Conservation (phyloP, 2,888 invertebrate species). For the Dione juno region DNA sequence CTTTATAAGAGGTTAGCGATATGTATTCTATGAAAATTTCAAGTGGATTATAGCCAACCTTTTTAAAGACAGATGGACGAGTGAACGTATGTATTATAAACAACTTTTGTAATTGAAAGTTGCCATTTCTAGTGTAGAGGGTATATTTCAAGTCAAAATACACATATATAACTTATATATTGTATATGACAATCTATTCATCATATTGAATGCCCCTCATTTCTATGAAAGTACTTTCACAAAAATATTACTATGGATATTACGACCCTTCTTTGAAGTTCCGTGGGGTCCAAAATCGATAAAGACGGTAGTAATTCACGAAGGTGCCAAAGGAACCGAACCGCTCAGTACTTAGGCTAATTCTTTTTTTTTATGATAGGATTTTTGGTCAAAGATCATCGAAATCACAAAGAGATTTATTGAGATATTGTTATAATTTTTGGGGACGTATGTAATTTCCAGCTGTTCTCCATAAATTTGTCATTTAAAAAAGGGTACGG, state of each 20-base stretch:
- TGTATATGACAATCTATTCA: background rate
- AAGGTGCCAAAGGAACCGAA: slow-evolving; percentile 3
- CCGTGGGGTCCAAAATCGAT: slow-evolving; percentile 33
- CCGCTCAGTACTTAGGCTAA: background rate
- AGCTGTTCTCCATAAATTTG: no score
- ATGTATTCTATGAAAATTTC: background rate
- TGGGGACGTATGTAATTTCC: no score
- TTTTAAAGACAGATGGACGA: background rate
- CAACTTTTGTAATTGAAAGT: background rate
- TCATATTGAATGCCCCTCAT: slow-evolving; percentile 16
- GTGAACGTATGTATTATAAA: background rate
- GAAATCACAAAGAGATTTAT: no score
- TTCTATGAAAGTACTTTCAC: slow-evolving; percentile 17
- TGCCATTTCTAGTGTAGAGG: background rate
- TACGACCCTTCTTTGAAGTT: slow-evolving; percentile 30
- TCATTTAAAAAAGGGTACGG: no score
- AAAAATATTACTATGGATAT: slow-evolving; percentile 23
- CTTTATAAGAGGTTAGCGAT: background rate
- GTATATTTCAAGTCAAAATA: background rate
- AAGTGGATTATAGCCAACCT: background rate
- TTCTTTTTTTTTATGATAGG: background rate
- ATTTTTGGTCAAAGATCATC: no score
- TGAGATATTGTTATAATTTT: no score
- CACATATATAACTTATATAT: background rate
- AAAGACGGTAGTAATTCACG: slow-evolving; percentile 3